These are phyloP conservation scores for Sebastes kiyomatsui DNA, from an alignment of 2,797 vertebrate species.

Conservation along the genomic window DNA sequence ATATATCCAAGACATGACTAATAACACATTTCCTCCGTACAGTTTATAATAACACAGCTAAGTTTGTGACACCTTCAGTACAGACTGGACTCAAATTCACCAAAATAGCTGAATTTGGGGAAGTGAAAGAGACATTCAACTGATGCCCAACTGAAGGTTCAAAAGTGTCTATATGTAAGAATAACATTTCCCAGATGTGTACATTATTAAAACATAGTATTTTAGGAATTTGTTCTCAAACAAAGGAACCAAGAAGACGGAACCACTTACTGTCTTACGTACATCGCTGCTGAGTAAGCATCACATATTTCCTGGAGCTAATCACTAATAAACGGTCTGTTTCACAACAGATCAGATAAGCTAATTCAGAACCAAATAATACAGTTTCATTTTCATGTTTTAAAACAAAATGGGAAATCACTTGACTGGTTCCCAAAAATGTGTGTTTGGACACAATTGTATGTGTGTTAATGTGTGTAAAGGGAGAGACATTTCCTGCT, in stretches of 20 bases:
- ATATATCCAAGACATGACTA: neutral
- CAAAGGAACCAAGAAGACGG: neutral
- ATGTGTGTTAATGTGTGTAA: neutral
- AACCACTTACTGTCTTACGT: neutral
- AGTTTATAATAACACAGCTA: neutral
- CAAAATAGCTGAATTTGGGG: constrained; percentile 32
- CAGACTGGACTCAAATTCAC: constrained; percentile 19
- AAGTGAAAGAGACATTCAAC: constrained; percentile 50
- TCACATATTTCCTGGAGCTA: neutral
- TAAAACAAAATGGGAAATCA: neutral
- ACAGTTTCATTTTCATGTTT: neutral
- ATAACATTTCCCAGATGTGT: constrained; percentile 11
- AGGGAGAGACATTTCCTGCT: neutral
- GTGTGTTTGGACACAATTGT: neutral
- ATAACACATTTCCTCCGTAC: neutral
- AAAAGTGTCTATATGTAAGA: neutral
- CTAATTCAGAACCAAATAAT: neutral
- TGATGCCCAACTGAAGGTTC: constrained; percentile 26
- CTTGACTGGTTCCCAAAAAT: neutral
- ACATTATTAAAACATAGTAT: neutral
- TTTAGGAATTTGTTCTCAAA: neutral
- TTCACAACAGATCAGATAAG: neutral
- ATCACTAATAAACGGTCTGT: neutral
- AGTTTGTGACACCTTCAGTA: neutral
- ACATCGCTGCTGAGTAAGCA: neutral